Evolutionary conservation across 1,140 invertebrate genomes (phyloP), one percentile per base, ranked within the genome.

Genomic region (Eumeta japonica): DNA sequence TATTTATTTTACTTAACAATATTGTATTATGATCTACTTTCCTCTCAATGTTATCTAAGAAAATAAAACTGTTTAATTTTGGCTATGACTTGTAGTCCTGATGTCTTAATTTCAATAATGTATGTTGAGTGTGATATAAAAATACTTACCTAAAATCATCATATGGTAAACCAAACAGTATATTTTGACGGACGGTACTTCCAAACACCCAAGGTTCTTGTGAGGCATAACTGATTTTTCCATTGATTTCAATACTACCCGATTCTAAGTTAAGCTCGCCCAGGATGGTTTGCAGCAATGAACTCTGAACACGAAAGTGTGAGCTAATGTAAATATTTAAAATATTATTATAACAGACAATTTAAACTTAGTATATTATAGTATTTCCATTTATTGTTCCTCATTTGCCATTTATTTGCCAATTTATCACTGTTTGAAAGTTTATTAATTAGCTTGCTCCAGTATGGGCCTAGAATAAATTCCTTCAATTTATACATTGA

Each of bases 151-250:
- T 13, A 10, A 32, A 13, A 12, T 16, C 46, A 46, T 78, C 84
- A 2, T 35, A 81, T 2, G 39, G 18, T 20, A 72, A 62, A 2
- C 84, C 84, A 62, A 87, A 86, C 0, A 84, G 47, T 36, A 88
- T 84, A 12, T 31, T 31, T 12, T 31, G 17, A 5, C 10, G 28
- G 13, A 15, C 2, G 10, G 28, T 39, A 30, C 81, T 83, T 1
- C 82, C 78, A 46, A 87, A 87, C 1, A 93, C 77, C 90, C 90
- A 94, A 0, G 90, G 81, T 48, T 92, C 86, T 62, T 94, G 90
- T 7, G 87, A 84, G 5, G 87, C 83, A 62, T 92, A 94, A 1
- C 87, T 84, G 10, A 92, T 59, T 35, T 67, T 81, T 9, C 84
- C 83, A 10, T 73, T 55, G 0, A 87, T 56, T 15, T 61, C 55